phyloP scores from a whole-genome alignment of 2,888 invertebrate species.

The Steinernema carpocapsae region DNA sequence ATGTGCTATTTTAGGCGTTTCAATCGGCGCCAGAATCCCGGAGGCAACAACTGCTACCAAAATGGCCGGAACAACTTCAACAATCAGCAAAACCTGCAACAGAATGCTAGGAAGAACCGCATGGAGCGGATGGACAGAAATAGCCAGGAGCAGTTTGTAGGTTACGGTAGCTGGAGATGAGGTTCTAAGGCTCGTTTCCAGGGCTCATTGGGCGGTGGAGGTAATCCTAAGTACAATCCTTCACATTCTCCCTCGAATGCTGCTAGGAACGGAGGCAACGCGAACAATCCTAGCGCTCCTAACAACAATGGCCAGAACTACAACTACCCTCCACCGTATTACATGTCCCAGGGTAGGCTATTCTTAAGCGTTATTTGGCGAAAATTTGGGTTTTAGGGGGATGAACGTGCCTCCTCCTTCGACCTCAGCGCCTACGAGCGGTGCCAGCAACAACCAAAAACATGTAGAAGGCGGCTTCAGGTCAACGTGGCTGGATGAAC shows the following conservation, averaged over 20 bases:
- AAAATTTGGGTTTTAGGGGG: not conserved
- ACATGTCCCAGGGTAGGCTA: not conserved
- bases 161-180: not conserved
- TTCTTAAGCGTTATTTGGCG: not conserved
- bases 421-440: not conserved
- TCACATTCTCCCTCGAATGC: conserved; percentile 4
- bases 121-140: not conserved
- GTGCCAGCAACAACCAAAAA: not conserved
- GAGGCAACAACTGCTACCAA: not conserved
- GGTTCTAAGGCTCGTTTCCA: not conserved
- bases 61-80: conserved; percentile 16
- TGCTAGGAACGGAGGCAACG: conserved; percentile 2
- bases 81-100: not conserved
- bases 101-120: not conserved
- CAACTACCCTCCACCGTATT: conserved; percentile 23
- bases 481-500: conserved; percentile 28
- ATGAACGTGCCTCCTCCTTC: conserved; percentile 16
- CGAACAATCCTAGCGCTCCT: not conserved
- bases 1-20: not conserved
- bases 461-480: not conserved
- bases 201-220: not conserved
- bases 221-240: conserved; percentile 16
- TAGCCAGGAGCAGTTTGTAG: not conserved
- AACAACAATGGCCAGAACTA: not conserved
- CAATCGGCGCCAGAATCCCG: not conserved